Base-by-base conservation (phyloP, 2,888 invertebrate species). In the Scrobipalpa costella region DNA sequence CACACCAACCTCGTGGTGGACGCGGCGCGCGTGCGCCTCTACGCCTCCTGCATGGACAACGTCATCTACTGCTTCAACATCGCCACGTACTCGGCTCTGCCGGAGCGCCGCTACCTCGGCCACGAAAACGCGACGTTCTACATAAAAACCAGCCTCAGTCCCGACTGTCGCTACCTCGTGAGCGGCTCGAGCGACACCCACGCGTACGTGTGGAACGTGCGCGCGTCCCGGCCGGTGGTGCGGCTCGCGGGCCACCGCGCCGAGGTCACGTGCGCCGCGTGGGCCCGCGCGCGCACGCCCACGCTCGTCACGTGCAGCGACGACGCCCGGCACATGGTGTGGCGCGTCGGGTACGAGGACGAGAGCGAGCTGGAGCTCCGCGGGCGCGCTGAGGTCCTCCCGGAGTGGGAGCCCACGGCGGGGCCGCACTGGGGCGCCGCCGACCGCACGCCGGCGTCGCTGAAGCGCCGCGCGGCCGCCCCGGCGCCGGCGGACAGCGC, bases 161-260 rank as follows among this genome's bases (percentile, higher is more conserved):
- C 95, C 0, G 97, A 98, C 84, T 95, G 96, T 5, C 88, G 92
- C 67, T 98, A 96, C 84, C 87, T 98, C 33, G 91, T 97, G 0
- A 97, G 97, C 81, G 98, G 98, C n/a, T 97, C 97, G 71, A 96
- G 96, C 74, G 97, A 97, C 84, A 94, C 95, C 71, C 92, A 94
- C 72, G 98, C 97, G 0, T 98, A 97, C 78, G 94, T 98, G 62
- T 98, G 98, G 98, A 94, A 94, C 79, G 93, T 95, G 0, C 90
- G 92, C 13, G 84, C 87, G 68, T 88, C 95, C 0, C 83, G 92
- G 65, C 96, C 97, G 0, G 81, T 97, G 9, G 93, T 95, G 19
- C 92, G 93, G 61, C 88, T 98, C 5, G 87, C 91, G 0, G 97
- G 97, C 0, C 98, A 98, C 78, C 90, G 93, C 52, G 96, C 95